A percentile compares a stretch with the other conserved stretches of the same genome.
Evolutionary conservation across 2,797 vertebrate species (phyloP).

Genomic region (Aldrovandia affinis): DNA sequence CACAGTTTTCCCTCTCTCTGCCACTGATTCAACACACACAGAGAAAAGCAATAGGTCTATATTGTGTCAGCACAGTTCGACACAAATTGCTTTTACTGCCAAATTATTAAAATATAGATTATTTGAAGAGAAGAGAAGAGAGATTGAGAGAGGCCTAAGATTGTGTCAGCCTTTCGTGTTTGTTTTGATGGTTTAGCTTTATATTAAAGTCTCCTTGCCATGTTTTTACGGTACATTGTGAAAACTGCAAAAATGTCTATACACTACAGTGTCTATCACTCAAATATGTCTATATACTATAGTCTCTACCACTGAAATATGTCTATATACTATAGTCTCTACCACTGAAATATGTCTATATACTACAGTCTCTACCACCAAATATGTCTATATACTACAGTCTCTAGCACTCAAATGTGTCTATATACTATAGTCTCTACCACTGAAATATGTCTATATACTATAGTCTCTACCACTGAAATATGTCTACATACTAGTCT

Average conservation of each 20-base stretch:
- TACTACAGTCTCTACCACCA: no score
- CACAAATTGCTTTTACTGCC: conserved; percentile 3
- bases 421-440: no score
- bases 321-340: no score
- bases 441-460: no score
- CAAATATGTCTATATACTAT: no score
- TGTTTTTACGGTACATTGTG: background rate
- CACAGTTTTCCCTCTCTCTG: background rate
- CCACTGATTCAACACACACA: conserved; percentile 6
- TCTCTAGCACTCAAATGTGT: no score
- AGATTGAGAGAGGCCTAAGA: no score
- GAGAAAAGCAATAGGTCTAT: background rate
- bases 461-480: no score
- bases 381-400: no score
- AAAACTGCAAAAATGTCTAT: background rate
- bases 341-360: no score
- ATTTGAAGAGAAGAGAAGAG: conserved; percentile 10
- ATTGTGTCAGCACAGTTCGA: background rate
- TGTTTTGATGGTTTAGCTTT: conserved; percentile 11
- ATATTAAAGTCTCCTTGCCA: background rate
- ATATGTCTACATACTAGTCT: no score
- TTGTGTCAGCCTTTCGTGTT: background rate
- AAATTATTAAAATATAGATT: conserved; percentile 31
- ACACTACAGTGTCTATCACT: background rate
- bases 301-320: no score